Base-by-base conservation (phyloP, 1,140 invertebrate genomes). In the Brachionus angularis region DNA sequence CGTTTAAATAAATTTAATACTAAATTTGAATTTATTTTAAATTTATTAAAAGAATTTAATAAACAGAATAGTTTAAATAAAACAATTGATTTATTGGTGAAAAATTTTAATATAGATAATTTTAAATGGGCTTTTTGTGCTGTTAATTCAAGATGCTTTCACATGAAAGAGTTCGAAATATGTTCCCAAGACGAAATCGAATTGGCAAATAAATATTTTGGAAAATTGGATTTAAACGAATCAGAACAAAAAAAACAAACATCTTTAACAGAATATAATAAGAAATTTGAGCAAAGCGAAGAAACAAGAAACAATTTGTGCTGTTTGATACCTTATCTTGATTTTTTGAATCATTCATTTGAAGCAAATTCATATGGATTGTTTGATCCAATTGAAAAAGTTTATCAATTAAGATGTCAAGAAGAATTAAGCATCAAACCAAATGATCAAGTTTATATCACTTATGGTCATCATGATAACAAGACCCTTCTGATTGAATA, bases 241-340 rank as follows among this genome's bases (percentile, higher is more conserved):
- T 16, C 42, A 5, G 62, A 46, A 34, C 31, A 33, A 8, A 16
- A 47, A 46, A 39, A 21, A 21, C 39, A 34, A 14, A 23, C 8
- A 1, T 58, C 53, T 23, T 36, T 67, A n/a, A 12, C 29, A 0
- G 62, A 67, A 33, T 67, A 47, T 47, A 42, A 67, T 47, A 31
- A 25, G 33, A 27, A 10, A 25, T 5, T 47, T 3, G 62, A 67
- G 44, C 31, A 0, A 50, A 50, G 47, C 7, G 62, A 67, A 36
- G 42, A 47, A 47, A 23, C 33, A 27, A 18, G 62, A 25, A 67
- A 67, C 42, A 67, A 67, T 23, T 29, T 50, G 10, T 67, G 62
- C 23, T 67, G 62, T 67, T 16, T 67, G 2, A 67, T 67, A 33
- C 62, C 62, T 27, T 67, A 67, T 67, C 47, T 67, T 33, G 62